Conservation (phyloP, 2,113 vertebrate genomes). For the Electrona antarctica region DNA sequence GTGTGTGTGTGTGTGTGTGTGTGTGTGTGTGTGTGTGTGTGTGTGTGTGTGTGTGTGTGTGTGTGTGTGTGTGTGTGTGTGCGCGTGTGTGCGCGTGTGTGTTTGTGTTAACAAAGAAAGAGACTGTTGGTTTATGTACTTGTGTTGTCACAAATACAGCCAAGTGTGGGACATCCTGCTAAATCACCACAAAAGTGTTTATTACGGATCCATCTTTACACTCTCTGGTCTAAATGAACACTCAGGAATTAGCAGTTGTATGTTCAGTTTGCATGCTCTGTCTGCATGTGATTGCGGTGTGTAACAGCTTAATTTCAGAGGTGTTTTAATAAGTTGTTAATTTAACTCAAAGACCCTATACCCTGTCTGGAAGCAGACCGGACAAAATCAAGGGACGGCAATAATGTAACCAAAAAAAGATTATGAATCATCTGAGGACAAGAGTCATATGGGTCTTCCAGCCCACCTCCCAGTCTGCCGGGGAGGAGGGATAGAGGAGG, state of each 20-base stretch:
- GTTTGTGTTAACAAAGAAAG: conserved; percentile 19
- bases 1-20: not conserved
- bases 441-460: conserved; percentile 76
- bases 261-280: conserved; percentile 33
- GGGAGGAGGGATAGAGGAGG: not conserved
- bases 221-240: too few species aligned
- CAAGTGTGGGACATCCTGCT: conserved; percentile 18
- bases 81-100: conserved; percentile 43
- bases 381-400: not conserved
- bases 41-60: not conserved
- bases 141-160: conserved; percentile 32
- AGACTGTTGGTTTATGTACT: not conserved
- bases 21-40: conserved; percentile 38
- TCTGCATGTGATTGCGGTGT: conserved; percentile 40
- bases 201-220: too few species aligned
- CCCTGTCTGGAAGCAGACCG: too few species aligned
- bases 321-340: too few species aligned
- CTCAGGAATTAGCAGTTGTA: conserved; percentile 11
- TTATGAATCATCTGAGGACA: conserved; percentile 78
- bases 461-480: conserved; percentile 79
- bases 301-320: too few species aligned
- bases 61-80: too few species aligned
- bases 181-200: too few species aligned
- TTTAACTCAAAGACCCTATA: too few species aligned
- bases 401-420: conserved; percentile 71